Evolutionary conservation across 2,888 invertebrate genomes (phyloP).

Genomic region (Drosophila multiciliata): DNA sequence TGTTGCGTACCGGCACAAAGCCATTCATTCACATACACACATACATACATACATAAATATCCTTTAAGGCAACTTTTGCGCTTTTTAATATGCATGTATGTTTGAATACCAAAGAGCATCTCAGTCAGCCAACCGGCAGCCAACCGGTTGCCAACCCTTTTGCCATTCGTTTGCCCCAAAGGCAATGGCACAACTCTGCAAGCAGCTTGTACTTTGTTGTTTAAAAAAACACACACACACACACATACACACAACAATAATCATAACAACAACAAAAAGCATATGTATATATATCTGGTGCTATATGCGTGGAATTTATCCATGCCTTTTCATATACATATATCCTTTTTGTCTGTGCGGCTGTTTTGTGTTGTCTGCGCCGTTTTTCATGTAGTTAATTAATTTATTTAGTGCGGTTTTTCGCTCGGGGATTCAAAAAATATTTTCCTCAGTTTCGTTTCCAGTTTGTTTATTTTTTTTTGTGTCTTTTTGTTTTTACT

Average conservation of each 20-base stretch:
- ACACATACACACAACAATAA: conserved; percentile 11
- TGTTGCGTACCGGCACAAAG: conserved; percentile 36
- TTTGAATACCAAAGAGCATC: conserved; percentile 26
- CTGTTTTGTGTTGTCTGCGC: conserved; percentile 47
- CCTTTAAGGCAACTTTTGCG: conserved; percentile 66
- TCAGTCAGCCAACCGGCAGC: conserved; percentile 8
- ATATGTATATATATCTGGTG: conserved; percentile 35
- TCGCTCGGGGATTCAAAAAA: conserved; percentile 74
- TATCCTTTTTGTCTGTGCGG: conserved; percentile 40
- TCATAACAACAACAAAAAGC: conserved; percentile 11
- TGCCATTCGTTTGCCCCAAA: conserved; percentile 50
- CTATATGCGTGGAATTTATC: conserved; percentile 46
- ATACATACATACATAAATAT: conserved; percentile 19
- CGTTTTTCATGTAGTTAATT: conserved; percentile 80
- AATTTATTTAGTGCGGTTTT: conserved; percentile 82
- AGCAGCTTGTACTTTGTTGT: conserved; percentile 56
- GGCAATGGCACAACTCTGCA: conserved; percentile 52
- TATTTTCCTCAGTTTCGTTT: conserved; percentile 50
- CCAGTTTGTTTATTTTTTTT: conserved; percentile 32
- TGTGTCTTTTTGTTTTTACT: conserved; percentile 24
- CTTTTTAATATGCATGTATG: conserved; percentile 61
- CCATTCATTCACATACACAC: conserved; percentile 57
- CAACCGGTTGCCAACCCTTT: conserved; percentile 28
- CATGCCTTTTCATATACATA: conserved; percentile 48
- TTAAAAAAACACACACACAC: conserved; percentile 37